phyloP scores from a whole-genome alignment of 2,797 vertebrate species.

The Etheostoma nigrum region DNA sequence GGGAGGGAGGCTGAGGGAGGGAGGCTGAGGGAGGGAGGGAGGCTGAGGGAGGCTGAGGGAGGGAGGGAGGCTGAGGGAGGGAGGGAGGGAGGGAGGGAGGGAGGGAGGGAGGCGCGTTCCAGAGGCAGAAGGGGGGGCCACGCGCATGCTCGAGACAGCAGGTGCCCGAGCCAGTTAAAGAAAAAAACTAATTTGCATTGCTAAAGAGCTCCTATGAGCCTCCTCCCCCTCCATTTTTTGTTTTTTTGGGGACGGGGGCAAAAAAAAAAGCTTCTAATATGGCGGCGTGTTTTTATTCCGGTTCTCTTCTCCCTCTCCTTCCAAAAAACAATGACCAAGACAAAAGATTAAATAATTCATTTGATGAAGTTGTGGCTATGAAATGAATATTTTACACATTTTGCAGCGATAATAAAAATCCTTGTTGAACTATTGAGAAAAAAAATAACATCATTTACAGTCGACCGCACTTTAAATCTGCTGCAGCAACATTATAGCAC shows the following conservation, averaged over 20 bases:
- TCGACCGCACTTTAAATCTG: neutral
- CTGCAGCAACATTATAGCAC: neutral
- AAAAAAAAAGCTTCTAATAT: conserved; percentile 58
- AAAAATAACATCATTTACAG: neutral
- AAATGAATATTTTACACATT: neutral
- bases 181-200: conserved; percentile 84
- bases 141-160: conserved; percentile 80
- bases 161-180: conserved; percentile 81
- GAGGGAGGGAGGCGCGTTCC: conserved; percentile 53
- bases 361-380: too few relatives aligned
- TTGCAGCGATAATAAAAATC: neutral
- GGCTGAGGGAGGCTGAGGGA: too few relatives aligned
- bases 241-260: too few relatives aligned
- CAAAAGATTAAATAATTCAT: neutral
- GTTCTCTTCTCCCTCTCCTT: neutral
- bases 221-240: conserved; percentile 78
- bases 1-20: neutral
- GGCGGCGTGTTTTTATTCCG: conserved; percentile 59
- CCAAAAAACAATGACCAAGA: too few relatives aligned
- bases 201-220: conserved; percentile 77
- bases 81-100: too few relatives aligned
- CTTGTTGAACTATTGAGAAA: too few relatives aligned
- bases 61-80: too few relatives aligned
- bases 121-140: conserved; percentile 18
- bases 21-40: too few relatives aligned